These are phyloP conservation scores for Drosophila conformis DNA, from an alignment of 2,888 invertebrate genomes.

Conservation along the genomic window DNA sequence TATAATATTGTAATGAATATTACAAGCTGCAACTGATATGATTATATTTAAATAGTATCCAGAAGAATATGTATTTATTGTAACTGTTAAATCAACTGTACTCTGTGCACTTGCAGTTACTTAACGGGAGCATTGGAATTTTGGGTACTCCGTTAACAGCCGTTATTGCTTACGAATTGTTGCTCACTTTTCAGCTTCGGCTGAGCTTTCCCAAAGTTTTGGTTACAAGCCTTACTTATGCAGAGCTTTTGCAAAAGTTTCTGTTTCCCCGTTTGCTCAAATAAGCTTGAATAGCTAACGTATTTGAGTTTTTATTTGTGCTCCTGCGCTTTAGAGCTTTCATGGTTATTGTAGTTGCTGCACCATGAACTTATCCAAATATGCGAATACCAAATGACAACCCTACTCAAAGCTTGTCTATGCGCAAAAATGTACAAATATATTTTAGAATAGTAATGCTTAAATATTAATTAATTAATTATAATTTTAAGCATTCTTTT, in stretches of 20 bases:
- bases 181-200: too few relatives aligned
- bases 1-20: background rate
- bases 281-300: background rate
- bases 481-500: background rate
- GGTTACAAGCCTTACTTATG: background rate
- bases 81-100: background rate
- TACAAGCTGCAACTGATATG: too few relatives aligned
- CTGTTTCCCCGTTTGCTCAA: background rate
- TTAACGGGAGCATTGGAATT: conserved; percentile 12
- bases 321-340: background rate
- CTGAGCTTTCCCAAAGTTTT: background rate
- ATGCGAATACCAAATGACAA: background rate
- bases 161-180: background rate
- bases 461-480: background rate
- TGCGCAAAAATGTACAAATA: background rate
- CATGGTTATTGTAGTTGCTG: background rate
- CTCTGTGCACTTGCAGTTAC: background rate
- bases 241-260: background rate
- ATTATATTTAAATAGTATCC: background rate
- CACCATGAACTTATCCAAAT: background rate
- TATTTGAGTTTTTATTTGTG: background rate
- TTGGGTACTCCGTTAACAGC: background rate
- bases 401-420: background rate
- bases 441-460: background rate
- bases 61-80: background rate